phyloP scores from a whole-genome alignment of 2,113 vertebrate species.

The Pteruthius melanotis region DNA sequence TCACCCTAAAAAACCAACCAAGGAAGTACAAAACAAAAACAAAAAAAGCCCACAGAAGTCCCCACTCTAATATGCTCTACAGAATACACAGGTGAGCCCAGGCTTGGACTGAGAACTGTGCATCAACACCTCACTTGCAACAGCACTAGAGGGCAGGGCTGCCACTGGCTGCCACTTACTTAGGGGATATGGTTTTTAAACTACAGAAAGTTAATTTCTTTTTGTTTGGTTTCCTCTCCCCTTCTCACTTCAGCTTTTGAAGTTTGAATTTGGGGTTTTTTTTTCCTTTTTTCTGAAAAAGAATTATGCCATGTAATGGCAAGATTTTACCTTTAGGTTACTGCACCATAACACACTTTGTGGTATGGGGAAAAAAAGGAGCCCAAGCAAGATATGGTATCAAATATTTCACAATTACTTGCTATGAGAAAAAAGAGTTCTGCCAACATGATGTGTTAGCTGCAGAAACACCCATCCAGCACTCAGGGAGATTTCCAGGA shows the following conservation, averaged over 20 bases:
- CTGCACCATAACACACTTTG: background rate
- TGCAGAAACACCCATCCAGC: background rate
- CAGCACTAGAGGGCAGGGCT: slow-evolving; percentile 50
- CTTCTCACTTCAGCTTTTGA: background rate
- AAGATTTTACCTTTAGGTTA: background rate
- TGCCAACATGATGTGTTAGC: background rate
- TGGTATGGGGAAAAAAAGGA: background rate
- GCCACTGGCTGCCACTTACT: background rate
- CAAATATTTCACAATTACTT: background rate
- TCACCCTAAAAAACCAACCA: rapidly evolving
- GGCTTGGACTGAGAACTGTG: background rate
- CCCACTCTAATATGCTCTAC: background rate
- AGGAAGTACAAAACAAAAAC: background rate
- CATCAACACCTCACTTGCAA: background rate
- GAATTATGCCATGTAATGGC: too few relatives aligned
- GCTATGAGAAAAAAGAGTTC: background rate
- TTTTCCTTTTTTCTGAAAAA: background rate
- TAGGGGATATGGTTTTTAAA: background rate
- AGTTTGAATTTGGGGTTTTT: background rate
- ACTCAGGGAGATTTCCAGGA: background rate
- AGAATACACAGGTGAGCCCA: rapidly evolving
- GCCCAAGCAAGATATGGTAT: background rate
- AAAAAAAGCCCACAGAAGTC: background rate
- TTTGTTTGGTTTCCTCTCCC: rapidly evolving
- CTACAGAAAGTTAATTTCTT: background rate